Evolutionary conservation across 2,888 invertebrate species (phyloP).

Genomic region (Chironomus riparius): DNA sequence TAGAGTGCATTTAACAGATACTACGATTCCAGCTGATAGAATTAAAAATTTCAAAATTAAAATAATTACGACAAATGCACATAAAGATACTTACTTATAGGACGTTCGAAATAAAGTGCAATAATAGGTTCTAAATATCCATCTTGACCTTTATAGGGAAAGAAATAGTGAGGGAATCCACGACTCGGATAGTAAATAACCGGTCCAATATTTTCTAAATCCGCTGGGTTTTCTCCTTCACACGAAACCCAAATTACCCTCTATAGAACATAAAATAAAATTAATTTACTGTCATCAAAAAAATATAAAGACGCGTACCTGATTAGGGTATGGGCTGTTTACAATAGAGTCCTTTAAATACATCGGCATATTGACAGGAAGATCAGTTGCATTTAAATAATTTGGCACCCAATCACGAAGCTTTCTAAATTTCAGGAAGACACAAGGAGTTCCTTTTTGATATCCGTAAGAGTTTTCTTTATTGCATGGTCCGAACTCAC

Average conservation of each 20-base stretch:
- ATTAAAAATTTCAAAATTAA: too few species aligned
- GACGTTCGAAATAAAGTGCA: conserved; percentile 47
- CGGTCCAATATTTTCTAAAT: conserved; percentile 53
- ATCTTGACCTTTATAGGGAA: conserved; percentile 47
- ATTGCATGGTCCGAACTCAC: conserved; percentile 47
- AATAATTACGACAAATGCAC: too few species aligned
- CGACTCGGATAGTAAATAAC: conserved; percentile 47
- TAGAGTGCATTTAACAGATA: background rate
- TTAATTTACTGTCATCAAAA: too few species aligned
- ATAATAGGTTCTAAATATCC: conserved; percentile 50
- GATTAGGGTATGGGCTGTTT: background rate
- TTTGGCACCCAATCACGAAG: background rate
- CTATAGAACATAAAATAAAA: conserved; percentile 34
- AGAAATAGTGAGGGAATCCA: conserved; percentile 49
- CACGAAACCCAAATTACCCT: conserved; percentile 54
- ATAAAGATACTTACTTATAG: conserved; percentile 46
- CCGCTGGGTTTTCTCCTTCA: conserved; percentile 54
- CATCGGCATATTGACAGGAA: background rate
- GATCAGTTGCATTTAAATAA: background rate
- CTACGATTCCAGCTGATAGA: background rate
- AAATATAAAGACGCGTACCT: too few species aligned
- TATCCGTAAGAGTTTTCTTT: conserved; percentile 63
- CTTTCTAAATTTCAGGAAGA: conserved; percentile 66
- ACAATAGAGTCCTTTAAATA: background rate
- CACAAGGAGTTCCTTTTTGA: conserved; percentile 61